Percentiles rank a stretch among this genome's conserved stretches.
These are phyloP conservation scores for Pseudotriccus pelzelni DNA, from an alignment of 2,797 vertebrate genomes.

Conservation along the genomic window DNA sequence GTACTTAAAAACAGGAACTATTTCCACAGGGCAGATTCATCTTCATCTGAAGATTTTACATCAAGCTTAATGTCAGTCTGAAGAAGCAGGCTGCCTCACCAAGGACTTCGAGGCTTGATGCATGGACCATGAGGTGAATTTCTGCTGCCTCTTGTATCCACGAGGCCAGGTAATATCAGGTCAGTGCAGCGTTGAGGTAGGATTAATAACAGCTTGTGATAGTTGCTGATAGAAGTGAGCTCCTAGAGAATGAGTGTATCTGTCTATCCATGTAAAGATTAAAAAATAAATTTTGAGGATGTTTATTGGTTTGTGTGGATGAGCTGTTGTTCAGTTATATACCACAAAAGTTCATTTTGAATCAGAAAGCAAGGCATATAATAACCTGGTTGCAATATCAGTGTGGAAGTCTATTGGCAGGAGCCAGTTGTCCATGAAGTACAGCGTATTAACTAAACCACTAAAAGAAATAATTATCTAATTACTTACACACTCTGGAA, in stretches of 20 bases:
- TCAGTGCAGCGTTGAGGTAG: background rate
- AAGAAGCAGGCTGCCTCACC: background rate
- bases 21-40: constrained; percentile 1
- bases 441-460: background rate
- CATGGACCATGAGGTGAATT: background rate
- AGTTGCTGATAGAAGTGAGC: background rate
- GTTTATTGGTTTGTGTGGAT: background rate
- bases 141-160: background rate
- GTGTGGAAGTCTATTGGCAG: background rate
- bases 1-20: background rate
- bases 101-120: background rate
- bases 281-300: background rate
- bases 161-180: background rate
- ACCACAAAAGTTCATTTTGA: background rate
- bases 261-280: background rate
- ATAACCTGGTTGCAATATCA: background rate
- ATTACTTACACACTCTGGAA: background rate
- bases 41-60: constrained; percentile 9
- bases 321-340: background rate
- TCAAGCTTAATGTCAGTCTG: background rate
- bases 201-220: background rate
- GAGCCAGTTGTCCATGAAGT: background rate
- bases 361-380: background rate
- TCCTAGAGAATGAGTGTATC: background rate
- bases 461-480: background rate